These are phyloP conservation scores for Columba livia DNA, from an alignment of 2,113 vertebrate species.

Conservation along the genomic window DNA sequence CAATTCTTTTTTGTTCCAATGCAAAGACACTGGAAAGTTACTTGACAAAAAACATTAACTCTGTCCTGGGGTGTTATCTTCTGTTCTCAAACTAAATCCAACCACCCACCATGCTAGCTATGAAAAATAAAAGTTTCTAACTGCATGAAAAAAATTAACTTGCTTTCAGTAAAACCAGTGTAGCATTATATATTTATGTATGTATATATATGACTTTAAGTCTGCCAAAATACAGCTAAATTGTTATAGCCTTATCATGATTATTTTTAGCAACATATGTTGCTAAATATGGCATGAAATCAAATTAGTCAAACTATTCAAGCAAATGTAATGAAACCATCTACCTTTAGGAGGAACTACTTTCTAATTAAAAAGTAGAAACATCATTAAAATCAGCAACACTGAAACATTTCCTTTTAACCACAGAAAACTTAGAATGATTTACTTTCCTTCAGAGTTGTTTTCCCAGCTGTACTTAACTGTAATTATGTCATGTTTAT, in stretches of 20 bases:
- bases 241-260: not conserved
- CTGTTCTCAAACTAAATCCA: no score
- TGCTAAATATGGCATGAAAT: slow-evolving; percentile 42
- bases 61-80: no score
- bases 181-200: fast-evolving
- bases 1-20: no score
- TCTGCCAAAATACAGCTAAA: not conserved
- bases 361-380: not conserved
- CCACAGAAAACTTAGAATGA: not conserved
- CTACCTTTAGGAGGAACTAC: not conserved
- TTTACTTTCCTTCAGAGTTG: not conserved
- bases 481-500: not conserved
- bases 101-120: no score
- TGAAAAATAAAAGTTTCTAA: no score
- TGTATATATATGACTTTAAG: not conserved
- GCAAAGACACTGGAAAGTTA: no score
- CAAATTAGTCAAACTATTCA: slow-evolving; percentile 21
- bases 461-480: not conserved
- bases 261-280: slow-evolving; percentile 36
- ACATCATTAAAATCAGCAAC: not conserved
- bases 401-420: not conserved
- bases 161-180: no score
- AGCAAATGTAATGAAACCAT: not conserved
- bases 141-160: no score
- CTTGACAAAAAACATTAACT: no score